Evolutionary conservation across 2,888 invertebrate species (phyloP), one percentile per base, ranked within the genome.

Genomic region (Drosophila greeni): DNA sequence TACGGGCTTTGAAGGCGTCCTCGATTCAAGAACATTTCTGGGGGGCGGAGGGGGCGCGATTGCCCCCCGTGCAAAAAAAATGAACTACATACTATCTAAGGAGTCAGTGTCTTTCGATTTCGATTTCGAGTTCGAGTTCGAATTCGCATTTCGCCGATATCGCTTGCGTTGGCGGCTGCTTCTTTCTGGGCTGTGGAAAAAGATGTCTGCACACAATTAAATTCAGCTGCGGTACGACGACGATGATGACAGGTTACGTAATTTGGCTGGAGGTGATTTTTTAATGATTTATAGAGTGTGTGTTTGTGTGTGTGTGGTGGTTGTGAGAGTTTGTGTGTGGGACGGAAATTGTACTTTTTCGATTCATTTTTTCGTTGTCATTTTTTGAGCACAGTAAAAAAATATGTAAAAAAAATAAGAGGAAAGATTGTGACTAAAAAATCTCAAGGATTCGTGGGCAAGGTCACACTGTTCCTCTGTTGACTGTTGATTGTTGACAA

Each of bases 161-260:
- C 55, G 72, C 61, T 75, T 75, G 70, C 70, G 70, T 62, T 62
- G 59, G 48, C 47, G 59, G 57, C 52, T 59, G 67, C 53, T 60
- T 54, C 66, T 55, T 81, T 79, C 61, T 74, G 64, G 68, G 82
- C 79, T 79, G 79, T 79, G 79, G 53, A 73, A 82, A 79, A 65
- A 83, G 47, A 78, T 81, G 79, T 84, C 84, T 84, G 59, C 59
- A 80, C 76, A 72, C 74, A 76, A 84, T 80, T 80, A 80, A 84
- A 82, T 67, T 59, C 68, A 68, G 62, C 68, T 67, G 26, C 54
- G 70, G 57, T 42, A 53, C 52, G 47, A 45, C 51, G 62, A 42
- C 40, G 48, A 66, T 48, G 65, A 48, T 42, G 59, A 23, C 51
- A 43, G 26, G 26, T 65, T 64, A 51, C 64, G 36, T 64, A 43